These are phyloP conservation scores for Nansenia antarctica DNA, from an alignment of 2,113 vertebrate genomes.

Conservation along the genomic window DNA sequence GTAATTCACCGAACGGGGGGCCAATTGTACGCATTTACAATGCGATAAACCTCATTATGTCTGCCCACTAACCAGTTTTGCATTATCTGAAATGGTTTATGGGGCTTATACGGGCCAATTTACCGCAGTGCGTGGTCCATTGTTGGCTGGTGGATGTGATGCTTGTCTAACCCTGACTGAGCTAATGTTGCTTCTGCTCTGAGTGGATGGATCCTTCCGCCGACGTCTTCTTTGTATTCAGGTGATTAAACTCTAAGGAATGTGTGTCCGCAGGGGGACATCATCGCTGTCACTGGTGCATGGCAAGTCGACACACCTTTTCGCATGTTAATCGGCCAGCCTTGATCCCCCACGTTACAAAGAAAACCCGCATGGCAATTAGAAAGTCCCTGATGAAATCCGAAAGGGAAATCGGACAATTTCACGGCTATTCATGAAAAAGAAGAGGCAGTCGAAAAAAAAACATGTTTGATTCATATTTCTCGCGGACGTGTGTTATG, in stretches of 20 bases:
- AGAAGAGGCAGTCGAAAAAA: background rate
- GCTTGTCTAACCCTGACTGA: constrained; percentile 72
- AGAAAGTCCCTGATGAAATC: constrained; percentile 15
- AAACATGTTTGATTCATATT: constrained; percentile 1
- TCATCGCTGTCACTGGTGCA: constrained; percentile 68
- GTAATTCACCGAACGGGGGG: constrained; percentile 57
- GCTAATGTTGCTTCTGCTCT: constrained; percentile 69
- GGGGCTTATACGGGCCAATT: constrained; percentile 68
- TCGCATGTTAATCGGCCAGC: constrained; percentile 67
- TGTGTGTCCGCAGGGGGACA: constrained; percentile 57
- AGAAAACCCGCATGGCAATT: constrained; percentile 21
- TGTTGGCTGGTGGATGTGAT: constrained; percentile 71
- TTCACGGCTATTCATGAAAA: background rate
- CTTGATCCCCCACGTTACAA: constrained; percentile 30
- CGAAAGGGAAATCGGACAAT: background rate
- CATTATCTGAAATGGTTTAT: constrained; percentile 73
- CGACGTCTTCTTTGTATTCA: constrained; percentile 59
- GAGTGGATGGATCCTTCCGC: constrained; percentile 58
- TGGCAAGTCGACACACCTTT: constrained; percentile 63
- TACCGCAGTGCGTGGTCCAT: constrained; percentile 66
- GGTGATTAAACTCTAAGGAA: constrained; percentile 70
- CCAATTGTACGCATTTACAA: constrained; percentile 70
- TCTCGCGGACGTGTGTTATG: constrained; percentile 12
- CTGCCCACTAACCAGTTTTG: constrained; percentile 69
- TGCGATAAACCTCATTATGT: constrained; percentile 71